phyloP scores from a whole-genome alignment of 2,113 vertebrate genomes.

The Pampusana beccarii region DNA sequence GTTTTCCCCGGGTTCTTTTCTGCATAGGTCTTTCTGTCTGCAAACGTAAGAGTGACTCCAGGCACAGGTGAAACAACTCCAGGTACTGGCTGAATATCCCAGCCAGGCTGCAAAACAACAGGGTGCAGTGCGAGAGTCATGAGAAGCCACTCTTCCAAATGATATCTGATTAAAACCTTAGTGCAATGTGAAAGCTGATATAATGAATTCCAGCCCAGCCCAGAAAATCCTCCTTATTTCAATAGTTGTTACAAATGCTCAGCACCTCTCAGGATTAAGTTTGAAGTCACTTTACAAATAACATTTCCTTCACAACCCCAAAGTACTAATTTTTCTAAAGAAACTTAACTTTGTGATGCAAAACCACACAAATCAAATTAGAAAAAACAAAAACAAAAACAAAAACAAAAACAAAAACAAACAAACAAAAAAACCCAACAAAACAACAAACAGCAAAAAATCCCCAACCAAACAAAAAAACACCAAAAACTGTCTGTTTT shows the following conservation, averaged over 20 bases:
- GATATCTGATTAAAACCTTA: neutral
- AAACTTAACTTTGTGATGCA: neutral
- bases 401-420: too few species aligned
- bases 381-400: neutral
- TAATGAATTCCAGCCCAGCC: neutral
- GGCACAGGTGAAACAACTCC: neutral
- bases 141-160: neutral
- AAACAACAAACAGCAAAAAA: too few species aligned
- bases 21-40: neutral
- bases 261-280: neutral
- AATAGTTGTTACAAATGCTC: neutral
- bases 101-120: neutral
- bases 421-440: too few species aligned
- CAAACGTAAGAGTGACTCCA: neutral
- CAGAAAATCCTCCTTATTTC: constrained; percentile 22
- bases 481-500: neutral
- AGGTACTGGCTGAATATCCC: neutral
- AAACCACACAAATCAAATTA: neutral
- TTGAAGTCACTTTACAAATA: neutral
- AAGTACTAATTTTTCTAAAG: neutral
- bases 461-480: neutral
- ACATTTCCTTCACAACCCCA: neutral
- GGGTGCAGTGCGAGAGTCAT: neutral
- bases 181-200: neutral
- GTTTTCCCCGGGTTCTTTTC: neutral